Conservation (phyloP, 2,113 vertebrate species). For the Hystrix brachyura region DNA sequence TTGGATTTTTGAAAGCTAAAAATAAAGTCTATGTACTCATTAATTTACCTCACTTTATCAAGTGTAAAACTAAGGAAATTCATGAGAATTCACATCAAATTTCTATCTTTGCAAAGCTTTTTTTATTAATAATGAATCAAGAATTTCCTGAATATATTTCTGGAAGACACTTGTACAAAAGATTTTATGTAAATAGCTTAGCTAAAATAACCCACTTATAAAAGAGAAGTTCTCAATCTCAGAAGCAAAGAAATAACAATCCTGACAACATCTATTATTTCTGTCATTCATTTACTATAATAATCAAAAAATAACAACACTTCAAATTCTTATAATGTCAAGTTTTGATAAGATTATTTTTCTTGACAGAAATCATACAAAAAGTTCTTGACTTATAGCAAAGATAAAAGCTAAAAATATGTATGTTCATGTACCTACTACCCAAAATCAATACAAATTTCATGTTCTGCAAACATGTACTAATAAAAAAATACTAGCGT, state of each 20-base stretch:
- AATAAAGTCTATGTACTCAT: not conserved
- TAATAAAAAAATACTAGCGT: not conserved
- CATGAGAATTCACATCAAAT: constrained; percentile 9
- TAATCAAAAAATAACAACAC: constrained; percentile 14
- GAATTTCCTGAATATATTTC: constrained; percentile 38
- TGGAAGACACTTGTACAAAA: not conserved
- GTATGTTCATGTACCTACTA: not conserved
- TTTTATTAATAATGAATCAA: constrained; percentile 52
- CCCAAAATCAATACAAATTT: not conserved
- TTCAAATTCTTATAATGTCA: constrained; percentile 47
- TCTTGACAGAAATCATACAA: constrained; percentile 45
- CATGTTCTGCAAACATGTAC: not conserved
- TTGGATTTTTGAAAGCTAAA: not conserved
- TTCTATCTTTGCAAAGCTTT: not conserved
- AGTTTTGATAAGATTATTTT: constrained; percentile 52
- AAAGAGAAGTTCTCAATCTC: constrained; percentile 52
- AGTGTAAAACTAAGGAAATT: not conserved
- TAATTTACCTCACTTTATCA: not conserved
- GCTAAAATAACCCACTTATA: constrained; percentile 62
- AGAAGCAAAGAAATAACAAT: constrained; percentile 36
- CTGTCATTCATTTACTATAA: constrained; percentile 58
- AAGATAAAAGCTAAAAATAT: not conserved
- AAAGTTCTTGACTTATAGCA: constrained; percentile 7
- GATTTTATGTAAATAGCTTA: constrained; percentile 49
- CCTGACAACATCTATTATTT: constrained; percentile 48